Percentiles rank a stretch among this genome's conserved stretches.
These are phyloP conservation scores for Todus mexicanus DNA, from an alignment of 2,797 vertebrate species.

Conservation along the genomic window DNA sequence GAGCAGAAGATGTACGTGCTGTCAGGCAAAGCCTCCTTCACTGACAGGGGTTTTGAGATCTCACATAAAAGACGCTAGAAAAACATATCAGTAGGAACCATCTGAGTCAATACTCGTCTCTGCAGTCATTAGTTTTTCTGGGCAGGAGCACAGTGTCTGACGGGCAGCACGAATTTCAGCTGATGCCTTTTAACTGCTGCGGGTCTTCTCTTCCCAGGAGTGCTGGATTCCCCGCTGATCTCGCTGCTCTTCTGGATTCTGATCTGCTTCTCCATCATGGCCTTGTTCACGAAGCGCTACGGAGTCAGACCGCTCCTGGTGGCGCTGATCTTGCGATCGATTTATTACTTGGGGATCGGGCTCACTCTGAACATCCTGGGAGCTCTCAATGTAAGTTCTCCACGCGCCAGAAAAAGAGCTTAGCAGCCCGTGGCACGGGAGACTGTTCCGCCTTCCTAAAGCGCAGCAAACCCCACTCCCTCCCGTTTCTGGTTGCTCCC, in stretches of 20 bases:
- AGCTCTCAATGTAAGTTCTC: conserved; percentile 86
- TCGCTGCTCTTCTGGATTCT: conserved; percentile 91
- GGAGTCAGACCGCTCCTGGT: conserved; percentile 88
- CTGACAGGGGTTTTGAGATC: neutral
- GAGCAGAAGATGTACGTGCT: neutral
- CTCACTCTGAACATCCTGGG: conserved; percentile 92
- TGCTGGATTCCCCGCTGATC: conserved; percentile 87
- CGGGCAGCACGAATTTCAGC: neutral
- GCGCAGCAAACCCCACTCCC: neutral
- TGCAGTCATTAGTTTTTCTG: neutral
- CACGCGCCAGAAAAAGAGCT: neutral
- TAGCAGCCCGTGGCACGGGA: neutral
- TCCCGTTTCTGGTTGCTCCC: neutral
- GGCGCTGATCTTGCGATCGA: conserved; percentile 88
- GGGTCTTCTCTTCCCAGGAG: conserved; percentile 65
- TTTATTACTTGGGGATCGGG: conserved; percentile 93
- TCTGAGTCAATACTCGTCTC: neutral
- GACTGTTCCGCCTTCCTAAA: neutral
- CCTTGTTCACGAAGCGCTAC: conserved; percentile 87
- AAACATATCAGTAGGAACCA: neutral
- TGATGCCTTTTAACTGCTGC: neutral
- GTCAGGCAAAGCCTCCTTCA: neutral
- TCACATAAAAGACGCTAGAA: neutral
- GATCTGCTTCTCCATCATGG: conserved; percentile 86
- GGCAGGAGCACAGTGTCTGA: neutral